Conservation (phyloP, 2,888 invertebrate species). For the Scaptomyza caliginosa region DNA sequence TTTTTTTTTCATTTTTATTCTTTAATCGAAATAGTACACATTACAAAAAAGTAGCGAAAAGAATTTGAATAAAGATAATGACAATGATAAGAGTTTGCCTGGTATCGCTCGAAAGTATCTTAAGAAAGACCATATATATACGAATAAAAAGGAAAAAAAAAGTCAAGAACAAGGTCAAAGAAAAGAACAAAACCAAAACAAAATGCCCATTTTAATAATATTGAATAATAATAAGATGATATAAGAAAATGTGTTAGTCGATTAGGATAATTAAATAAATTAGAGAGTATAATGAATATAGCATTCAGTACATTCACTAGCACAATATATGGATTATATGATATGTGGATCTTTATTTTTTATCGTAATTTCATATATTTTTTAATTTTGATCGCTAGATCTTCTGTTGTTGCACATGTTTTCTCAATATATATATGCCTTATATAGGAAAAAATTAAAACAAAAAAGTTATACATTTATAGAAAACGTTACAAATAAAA, state of each 20-base stretch:
- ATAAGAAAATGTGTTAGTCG: conserved; percentile 57
- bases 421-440: conserved; percentile 39
- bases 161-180: conserved; percentile 1
- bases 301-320: conserved; percentile 85
- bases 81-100: conserved; percentile 36
- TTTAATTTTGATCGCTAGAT: conserved; percentile 27
- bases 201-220: conserved; percentile 44
- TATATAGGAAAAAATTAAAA: conserved; percentile 38
- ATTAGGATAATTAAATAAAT: conserved; percentile 66
- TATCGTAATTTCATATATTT: conserved; percentile 38
- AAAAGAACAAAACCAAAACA: conserved; percentile 26
- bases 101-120: conserved; percentile 26
- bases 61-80: conserved; percentile 37
- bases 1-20: conserved; percentile 2
- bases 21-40: conserved; percentile 44
- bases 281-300: conserved; percentile 82
- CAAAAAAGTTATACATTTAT: conserved; percentile 36
- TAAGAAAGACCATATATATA: conserved; percentile 9
- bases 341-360: conserved; percentile 57
- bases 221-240: conserved; percentile 50
- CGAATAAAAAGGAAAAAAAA: conserved; percentile 6
- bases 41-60: conserved; percentile 52
- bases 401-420: conserved; percentile 29
- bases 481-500: conserved; percentile 32
- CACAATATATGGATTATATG: conserved; percentile 81